Percentiles rank a stretch among this genome's conserved stretches.
Conservation (phyloP, 2,888 invertebrate genomes). For the Teleiodes luculella region DNA sequence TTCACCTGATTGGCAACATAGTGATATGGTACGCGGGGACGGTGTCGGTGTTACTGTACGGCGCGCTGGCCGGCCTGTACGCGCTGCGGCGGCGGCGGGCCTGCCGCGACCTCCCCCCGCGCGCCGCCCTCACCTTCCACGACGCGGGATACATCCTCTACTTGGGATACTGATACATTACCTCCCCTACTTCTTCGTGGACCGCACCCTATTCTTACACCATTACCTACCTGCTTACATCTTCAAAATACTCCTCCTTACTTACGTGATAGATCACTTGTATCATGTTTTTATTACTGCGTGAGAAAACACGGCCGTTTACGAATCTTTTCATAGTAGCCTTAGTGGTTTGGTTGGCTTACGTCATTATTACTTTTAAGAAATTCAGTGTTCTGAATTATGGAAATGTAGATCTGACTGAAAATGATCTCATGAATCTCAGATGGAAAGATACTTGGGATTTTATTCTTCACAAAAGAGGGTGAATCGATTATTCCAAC, state of each 20-base stretch:
- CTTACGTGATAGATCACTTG: slow-evolving; percentile 88
- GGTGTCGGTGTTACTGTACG: slow-evolving; percentile 82
- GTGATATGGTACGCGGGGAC: slow-evolving; percentile 92
- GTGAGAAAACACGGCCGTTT: slow-evolving; percentile 54
- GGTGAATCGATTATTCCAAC: slow-evolving; percentile 23
- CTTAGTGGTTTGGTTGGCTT: slow-evolving; percentile 80
- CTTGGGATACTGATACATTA: slow-evolving; percentile 92
- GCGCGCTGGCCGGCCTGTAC: slow-evolving; percentile 83
- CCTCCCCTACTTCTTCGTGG: slow-evolving; percentile 93
- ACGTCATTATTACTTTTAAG: slow-evolving; percentile 83
- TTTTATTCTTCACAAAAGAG: slow-evolving; percentile 90
- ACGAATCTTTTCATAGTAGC: slow-evolving; percentile 60
- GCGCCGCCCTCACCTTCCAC: slow-evolving; percentile 83
- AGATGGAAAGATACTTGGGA: slow-evolving; percentile 97
- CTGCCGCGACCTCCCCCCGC: slow-evolving; percentile 83
- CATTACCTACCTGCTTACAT: slow-evolving; percentile 95
- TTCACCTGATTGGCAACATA: slow-evolving; percentile 95
- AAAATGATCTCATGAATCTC: slow-evolving; percentile 85
- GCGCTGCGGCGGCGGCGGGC: slow-evolving; percentile 85
- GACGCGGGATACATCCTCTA: slow-evolving; percentile 87
- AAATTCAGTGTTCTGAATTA: slow-evolving; percentile 90
- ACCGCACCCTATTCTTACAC: slow-evolving; percentile 94
- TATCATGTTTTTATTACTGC: slow-evolving; percentile 73
- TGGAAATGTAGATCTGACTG: slow-evolving; percentile 86
- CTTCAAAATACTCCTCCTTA: slow-evolving; percentile 89